phyloP scores from a whole-genome alignment of 2,797 vertebrate genomes.

The Catharus ustulatus region DNA sequence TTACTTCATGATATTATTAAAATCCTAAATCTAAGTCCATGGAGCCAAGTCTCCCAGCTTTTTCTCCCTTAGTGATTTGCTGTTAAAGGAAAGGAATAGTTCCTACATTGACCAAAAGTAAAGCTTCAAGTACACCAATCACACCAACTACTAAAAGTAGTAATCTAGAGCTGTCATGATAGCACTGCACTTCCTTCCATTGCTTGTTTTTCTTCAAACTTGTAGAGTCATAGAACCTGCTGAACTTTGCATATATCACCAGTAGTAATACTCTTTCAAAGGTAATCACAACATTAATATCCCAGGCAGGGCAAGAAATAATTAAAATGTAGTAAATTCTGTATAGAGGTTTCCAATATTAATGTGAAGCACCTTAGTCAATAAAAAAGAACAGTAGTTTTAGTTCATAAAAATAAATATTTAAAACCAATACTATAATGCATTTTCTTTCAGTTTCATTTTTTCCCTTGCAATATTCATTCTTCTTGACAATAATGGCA shows the following conservation, averaged over 20 bases:
- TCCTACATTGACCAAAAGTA: not conserved
- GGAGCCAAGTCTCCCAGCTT: not conserved
- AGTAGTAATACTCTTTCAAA: conserved; percentile 51
- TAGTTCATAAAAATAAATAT: conserved; percentile 16
- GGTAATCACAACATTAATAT: conserved; percentile 68
- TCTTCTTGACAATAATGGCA: not conserved
- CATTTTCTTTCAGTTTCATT: not conserved
- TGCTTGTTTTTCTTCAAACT: conserved; percentile 55
- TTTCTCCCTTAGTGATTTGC: not conserved
- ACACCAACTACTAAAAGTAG: not conserved
- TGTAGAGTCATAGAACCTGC: conserved; percentile 1
- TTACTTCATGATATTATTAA: not conserved
- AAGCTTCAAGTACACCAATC: not conserved
- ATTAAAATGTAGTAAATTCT: conserved; percentile 69
- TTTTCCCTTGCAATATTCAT: not conserved
- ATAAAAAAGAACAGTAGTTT: conserved; percentile 36
- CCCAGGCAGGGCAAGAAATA: conserved; percentile 65
- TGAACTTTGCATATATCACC: conserved; percentile 63
- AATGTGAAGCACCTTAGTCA: conserved; percentile 42
- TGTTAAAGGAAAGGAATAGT: not conserved
- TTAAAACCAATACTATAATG: not conserved
- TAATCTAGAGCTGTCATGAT: not conserved
- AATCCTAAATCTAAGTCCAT: not conserved
- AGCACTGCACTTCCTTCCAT: not conserved
- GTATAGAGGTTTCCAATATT: conserved; percentile 56